Evolutionary conservation across 2,113 vertebrate species (phyloP).

Genomic region (Cynopterus brachyotis): DNA sequence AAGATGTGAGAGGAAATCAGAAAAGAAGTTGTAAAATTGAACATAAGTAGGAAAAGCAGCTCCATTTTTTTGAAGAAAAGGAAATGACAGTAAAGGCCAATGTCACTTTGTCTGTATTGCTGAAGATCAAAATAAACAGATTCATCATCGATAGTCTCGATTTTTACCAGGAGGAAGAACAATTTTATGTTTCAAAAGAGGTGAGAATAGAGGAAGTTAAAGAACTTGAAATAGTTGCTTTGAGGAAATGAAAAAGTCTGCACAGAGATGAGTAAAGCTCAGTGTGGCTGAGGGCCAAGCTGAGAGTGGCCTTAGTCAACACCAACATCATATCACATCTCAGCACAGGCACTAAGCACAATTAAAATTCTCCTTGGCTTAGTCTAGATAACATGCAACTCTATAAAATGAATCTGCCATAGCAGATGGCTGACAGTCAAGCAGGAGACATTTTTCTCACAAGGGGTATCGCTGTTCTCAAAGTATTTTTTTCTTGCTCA

Average conservation of each 20-base stretch:
- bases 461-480: background rate
- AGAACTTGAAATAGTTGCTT: background rate
- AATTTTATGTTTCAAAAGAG: background rate
- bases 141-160: background rate
- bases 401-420: background rate
- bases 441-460: background rate
- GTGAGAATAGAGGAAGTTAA: background rate
- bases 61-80: background rate
- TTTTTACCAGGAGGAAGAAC: background rate
- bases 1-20: background rate
- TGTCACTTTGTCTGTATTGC: background rate
- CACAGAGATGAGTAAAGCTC: background rate
- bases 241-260: background rate
- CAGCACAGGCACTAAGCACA: background rate
- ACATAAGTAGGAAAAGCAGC: background rate
- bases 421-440: background rate
- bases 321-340: too few relatives aligned
- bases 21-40: background rate
- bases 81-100: background rate
- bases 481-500: background rate
- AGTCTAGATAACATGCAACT: background rate
- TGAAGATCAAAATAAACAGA: background rate
- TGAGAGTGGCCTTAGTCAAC: background rate
- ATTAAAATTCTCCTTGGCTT: background rate
- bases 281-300: background rate